Conservation (phyloP, 1,140 invertebrate species). For the Calycopis cecrops region DNA sequence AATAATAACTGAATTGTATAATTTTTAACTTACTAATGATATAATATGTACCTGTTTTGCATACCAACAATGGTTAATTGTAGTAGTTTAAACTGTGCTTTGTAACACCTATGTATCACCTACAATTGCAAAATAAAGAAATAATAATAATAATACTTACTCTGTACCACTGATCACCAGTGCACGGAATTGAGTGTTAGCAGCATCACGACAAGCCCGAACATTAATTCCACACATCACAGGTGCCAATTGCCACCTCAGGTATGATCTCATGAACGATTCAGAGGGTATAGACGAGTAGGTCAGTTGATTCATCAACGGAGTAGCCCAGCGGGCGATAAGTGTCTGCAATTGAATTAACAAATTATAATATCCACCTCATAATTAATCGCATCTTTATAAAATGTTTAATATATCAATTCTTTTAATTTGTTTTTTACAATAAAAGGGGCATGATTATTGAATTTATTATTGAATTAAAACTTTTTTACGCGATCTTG, state of each 20-base stretch:
- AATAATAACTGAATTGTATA: too few species aligned
- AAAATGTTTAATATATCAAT: too few species aligned
- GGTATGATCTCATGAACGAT: slow-evolving; percentile 50
- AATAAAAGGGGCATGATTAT: not conserved
- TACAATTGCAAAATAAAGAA: too few species aligned
- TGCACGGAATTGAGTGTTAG: slow-evolving; percentile 32
- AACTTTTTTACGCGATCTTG: too few species aligned
- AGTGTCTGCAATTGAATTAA: slow-evolving; percentile 28
- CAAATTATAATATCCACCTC: not conserved
- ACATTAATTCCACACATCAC: slow-evolving; percentile 44
- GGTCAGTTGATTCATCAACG: slow-evolving; percentile 35
- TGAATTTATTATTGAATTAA: too few species aligned
- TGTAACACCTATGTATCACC: too few species aligned
- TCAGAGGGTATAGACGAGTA: slow-evolving; percentile 38
- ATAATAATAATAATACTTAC: too few species aligned
- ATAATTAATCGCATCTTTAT: too few species aligned
- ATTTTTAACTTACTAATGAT: too few species aligned
- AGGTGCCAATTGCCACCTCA: slow-evolving; percentile 55
- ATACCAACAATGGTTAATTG: too few species aligned
- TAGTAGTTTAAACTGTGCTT: too few species aligned
- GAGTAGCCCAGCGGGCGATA: slow-evolving; percentile 39
- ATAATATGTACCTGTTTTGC: too few species aligned
- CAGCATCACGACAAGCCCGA: slow-evolving; percentile 33
- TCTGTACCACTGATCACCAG: slow-evolving; percentile 27
- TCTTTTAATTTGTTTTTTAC: not conserved